Percentiles rank a stretch among this genome's conserved stretches.
Conservation (phyloP, 2,797 vertebrate genomes). For the Pseudochirops corinnae region DNA sequence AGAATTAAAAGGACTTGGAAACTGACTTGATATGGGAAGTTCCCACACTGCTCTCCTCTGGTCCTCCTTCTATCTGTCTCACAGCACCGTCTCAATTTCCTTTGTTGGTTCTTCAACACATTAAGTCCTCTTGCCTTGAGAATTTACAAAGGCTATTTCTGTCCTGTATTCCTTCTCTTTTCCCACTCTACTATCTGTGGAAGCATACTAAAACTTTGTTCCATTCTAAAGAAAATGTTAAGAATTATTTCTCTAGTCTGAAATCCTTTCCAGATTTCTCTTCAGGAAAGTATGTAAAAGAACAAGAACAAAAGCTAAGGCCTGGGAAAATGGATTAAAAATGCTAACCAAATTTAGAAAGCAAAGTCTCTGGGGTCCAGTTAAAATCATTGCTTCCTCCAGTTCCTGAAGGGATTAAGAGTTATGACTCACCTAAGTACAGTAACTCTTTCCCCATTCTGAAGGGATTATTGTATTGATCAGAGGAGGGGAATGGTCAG, state of each 20-base stretch:
- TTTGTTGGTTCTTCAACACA: no score
- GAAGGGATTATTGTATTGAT: not conserved
- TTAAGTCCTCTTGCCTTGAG: not conserved
- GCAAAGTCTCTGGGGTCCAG: not conserved
- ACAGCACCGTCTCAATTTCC: not conserved
- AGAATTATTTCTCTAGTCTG: not conserved
- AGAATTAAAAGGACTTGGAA: not conserved
- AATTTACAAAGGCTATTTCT: not conserved
- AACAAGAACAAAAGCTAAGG: not conserved
- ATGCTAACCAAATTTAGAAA: not conserved
- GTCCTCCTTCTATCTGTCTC: not conserved
- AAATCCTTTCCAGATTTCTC: not conserved
- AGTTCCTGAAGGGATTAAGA: not conserved
- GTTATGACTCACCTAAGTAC: no score
- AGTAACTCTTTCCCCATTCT: no score
- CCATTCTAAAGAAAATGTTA: not conserved
- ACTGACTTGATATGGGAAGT: not conserved
- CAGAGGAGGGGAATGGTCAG: not conserved
- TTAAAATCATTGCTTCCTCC: not conserved
- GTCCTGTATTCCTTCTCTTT: not conserved
- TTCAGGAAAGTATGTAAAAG: not conserved
- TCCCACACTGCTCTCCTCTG: not conserved
- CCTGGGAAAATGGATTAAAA: not conserved
- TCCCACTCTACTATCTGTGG: not conserved
- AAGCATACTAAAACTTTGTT: not conserved